phyloP scores from a whole-genome alignment of 2,888 invertebrate genomes.

The Cecidostiba fungosa region DNA sequence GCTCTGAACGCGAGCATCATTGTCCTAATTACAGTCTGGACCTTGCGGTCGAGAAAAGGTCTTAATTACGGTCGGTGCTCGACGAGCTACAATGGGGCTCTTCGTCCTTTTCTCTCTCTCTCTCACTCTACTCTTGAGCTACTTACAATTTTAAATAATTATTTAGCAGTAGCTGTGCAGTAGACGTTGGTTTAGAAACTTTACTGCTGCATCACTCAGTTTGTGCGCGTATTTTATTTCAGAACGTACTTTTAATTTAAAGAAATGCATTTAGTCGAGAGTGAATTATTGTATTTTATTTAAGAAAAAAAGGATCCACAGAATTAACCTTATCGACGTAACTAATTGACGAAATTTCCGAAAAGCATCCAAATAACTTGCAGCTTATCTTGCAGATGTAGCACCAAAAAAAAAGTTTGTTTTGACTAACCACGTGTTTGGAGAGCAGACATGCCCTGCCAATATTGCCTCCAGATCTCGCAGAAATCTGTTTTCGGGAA shows the following conservation, averaged over 20 bases:
- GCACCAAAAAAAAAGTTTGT: not conserved
- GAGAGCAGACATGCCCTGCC: constrained; percentile 11
- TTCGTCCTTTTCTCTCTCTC: not conserved
- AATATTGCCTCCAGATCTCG: not conserved
- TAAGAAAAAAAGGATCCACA: not conserved
- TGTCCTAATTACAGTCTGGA: constrained; percentile 68
- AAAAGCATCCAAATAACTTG: not conserved
- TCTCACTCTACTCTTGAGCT: constrained; percentile 39
- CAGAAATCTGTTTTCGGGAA: constrained; percentile 45
- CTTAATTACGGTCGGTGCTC: constrained; percentile 69
- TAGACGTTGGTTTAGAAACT: constrained; percentile 3
- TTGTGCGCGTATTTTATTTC: not conserved
- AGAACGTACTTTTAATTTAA: not conserved
- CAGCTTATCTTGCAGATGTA: not conserved
- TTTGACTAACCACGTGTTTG: not conserved
- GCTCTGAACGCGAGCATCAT: constrained; percentile 64
- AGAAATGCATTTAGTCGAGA: not conserved
- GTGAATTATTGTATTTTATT: no score
- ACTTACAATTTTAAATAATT: constrained; percentile 58
- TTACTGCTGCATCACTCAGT: not conserved
- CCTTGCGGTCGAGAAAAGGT: constrained; percentile 67
- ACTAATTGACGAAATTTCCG: not conserved
- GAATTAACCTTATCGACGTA: not conserved
- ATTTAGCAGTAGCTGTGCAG: constrained; percentile 19
- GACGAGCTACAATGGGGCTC: constrained; percentile 65